Evolutionary conservation across 1,140 invertebrate species (phyloP).

Genomic region (Aphelenchoides fujianensis): DNA sequence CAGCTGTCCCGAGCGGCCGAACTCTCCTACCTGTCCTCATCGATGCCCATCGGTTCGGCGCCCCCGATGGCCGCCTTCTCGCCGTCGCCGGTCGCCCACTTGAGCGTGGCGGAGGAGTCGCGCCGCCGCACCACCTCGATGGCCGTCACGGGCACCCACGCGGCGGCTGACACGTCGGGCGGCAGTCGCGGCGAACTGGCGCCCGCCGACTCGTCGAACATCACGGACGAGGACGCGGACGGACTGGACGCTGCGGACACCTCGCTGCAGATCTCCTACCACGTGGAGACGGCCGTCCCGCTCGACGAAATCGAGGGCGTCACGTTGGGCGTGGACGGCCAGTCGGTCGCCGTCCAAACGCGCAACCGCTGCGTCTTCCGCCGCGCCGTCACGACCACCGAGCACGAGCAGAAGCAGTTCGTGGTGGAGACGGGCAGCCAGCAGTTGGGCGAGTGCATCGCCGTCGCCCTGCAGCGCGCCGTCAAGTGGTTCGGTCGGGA

Average conservation of each 20-base stretch:
- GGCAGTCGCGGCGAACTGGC: constrained; percentile 7
- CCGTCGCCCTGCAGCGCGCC: constrained; percentile 15
- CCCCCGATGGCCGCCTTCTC: constrained; percentile 10
- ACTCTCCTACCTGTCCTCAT: not conserved
- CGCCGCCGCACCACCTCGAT: not conserved
- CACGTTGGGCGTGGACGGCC: constrained; percentile 23
- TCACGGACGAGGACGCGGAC: too few species aligned
- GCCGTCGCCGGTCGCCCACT: not conserved
- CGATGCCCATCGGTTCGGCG: not conserved
- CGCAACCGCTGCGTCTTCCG: too few species aligned
- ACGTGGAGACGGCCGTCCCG: not conserved
- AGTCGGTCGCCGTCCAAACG: constrained; percentile 37
- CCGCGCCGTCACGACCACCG: not conserved
- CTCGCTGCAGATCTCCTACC: constrained; percentile 20
- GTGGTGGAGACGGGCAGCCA: constrained; percentile 37
- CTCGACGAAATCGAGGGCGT: constrained; percentile 15
- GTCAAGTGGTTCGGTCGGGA: constrained; percentile 2
- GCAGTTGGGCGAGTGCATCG: constrained; percentile 33
- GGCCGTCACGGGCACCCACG: not conserved
- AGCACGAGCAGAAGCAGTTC: constrained; percentile 26
- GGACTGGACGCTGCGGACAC: too few species aligned
- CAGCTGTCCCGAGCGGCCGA: not conserved
- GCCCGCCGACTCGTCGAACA: constrained; percentile 2
- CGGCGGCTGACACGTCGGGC: too few species aligned
- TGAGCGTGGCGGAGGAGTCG: not conserved